Evolutionary conservation across 2,888 invertebrate genomes (phyloP).

Genomic region (Sinohyriopsis cumingii): DNA sequence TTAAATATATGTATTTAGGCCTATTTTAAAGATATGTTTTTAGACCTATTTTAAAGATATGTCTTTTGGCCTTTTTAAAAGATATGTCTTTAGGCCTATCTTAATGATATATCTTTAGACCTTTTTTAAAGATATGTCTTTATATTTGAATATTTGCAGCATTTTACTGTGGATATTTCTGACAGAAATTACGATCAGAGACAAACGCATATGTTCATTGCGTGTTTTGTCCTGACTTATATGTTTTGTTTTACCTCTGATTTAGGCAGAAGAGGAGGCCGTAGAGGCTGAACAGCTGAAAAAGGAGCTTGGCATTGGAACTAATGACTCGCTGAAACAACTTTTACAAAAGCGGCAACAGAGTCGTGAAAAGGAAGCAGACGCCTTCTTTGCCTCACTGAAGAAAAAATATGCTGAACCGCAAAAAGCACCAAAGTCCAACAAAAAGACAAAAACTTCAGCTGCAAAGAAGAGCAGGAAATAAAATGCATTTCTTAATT

Average conservation of each 20-base stretch:
- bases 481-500: too few relatives aligned
- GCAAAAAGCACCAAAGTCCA: slow-evolving; percentile 27
- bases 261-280: slow-evolving; percentile 81
- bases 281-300: slow-evolving; percentile 78
- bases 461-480: slow-evolving; percentile 7
- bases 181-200: background rate
- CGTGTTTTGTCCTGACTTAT: background rate
- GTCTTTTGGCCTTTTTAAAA: too few relatives aligned
- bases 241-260: slow-evolving; percentile 14
- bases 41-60: too few relatives aligned
- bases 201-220: background rate
- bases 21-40: too few relatives aligned
- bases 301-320: slow-evolving; percentile 71
- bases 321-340: slow-evolving; percentile 54
- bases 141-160: background rate
- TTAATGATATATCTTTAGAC: too few relatives aligned
- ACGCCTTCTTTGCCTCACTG: slow-evolving; percentile 81
- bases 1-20: too few relatives aligned
- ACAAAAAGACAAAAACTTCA: slow-evolving; percentile 5
- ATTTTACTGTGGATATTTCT: background rate
- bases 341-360: slow-evolving; percentile 77
- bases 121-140: too few relatives aligned
- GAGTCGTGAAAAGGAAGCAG: slow-evolving; percentile 78
- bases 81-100: too few relatives aligned
- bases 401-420: slow-evolving; percentile 77